phyloP scores from a whole-genome alignment of 2,888 invertebrate genomes.

The Coleophora deauratella region DNA sequence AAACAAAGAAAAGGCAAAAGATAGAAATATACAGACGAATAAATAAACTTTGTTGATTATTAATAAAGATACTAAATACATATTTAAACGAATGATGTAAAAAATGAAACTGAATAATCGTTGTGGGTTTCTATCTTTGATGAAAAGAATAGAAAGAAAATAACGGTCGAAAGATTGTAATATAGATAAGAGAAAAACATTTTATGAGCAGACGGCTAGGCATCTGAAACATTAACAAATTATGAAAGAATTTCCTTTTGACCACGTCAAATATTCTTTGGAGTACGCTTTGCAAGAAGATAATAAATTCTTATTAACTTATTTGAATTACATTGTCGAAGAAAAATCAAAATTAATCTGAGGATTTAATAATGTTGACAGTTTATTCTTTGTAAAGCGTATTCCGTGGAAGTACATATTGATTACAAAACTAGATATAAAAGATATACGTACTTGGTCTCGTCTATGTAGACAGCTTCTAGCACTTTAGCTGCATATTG shows the following conservation, averaged over 20 bases:
- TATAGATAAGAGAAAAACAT: background rate
- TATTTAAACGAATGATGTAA: too few species aligned
- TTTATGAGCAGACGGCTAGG: constrained; percentile 26
- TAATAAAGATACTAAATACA: constrained; percentile 16
- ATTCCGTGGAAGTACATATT: constrained; percentile 7
- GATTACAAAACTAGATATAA: background rate
- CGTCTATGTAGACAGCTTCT: constrained; percentile 94
- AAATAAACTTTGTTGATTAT: too few species aligned
- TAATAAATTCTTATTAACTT: background rate
- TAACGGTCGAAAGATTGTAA: too few species aligned
- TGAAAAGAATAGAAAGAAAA: too few species aligned
- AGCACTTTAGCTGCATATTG: constrained; percentile 94
- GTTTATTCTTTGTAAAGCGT: constrained; percentile 21
- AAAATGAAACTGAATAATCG: too few species aligned
- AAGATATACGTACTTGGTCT: constrained; percentile 86
- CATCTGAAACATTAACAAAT: constrained; percentile 61
- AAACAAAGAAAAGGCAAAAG: constrained; percentile 14
- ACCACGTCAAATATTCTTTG: constrained; percentile 15
- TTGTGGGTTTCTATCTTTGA: too few species aligned
- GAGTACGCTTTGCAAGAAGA: constrained; percentile 27
- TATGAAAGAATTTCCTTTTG: constrained; percentile 37
- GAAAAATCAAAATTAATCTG: too few species aligned
- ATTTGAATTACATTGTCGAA: too few species aligned
- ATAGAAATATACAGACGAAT: too few species aligned
- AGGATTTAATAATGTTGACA: too few species aligned